Percentiles rank a stretch among this genome's conserved stretches.
These are phyloP conservation scores for Portevinia maculata DNA, from an alignment of 2,888 invertebrate genomes.

Conservation along the genomic window DNA sequence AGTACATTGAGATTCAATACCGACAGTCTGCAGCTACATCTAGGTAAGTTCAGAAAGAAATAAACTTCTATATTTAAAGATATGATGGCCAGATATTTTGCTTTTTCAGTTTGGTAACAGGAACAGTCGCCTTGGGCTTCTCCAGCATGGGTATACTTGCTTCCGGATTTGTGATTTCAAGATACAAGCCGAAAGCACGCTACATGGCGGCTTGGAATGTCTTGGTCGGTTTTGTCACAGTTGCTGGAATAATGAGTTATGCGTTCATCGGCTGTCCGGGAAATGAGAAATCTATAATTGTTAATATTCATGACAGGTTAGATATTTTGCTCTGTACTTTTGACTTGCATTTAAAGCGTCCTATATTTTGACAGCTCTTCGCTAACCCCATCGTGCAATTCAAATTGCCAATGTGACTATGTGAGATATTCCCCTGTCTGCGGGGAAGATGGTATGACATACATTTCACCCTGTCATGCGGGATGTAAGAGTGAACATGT, in stretches of 20 bases:
- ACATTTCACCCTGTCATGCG: conserved; percentile 91
- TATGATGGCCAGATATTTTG: too few relatives aligned
- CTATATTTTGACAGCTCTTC: conserved; percentile 43
- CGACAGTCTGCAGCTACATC: conserved; percentile 89
- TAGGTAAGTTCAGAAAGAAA: conserved; percentile 77
- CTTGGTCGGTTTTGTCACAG: conserved; percentile 86
- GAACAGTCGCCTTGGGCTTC: conserved; percentile 87
- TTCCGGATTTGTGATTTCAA: conserved; percentile 87
- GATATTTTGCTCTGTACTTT: neutral
- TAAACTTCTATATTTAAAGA: neutral
- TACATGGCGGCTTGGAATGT: conserved; percentile 89
- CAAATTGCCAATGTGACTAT: conserved; percentile 87
- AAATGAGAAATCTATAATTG: conserved; percentile 84
- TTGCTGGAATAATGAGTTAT: conserved; percentile 86
- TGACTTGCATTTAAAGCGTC: neutral
- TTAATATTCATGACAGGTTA: conserved; percentile 80
- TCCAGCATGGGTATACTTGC: conserved; percentile 87
- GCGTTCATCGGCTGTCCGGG: conserved; percentile 87
- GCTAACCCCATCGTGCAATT: conserved; percentile 84
- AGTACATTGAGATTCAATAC: conserved; percentile 92
- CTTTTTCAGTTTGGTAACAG: conserved; percentile 89
- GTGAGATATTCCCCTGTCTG: conserved; percentile 90
- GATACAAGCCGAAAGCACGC: conserved; percentile 86
- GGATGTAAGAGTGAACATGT: conserved; percentile 85
- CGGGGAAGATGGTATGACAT: conserved; percentile 86